Conservation (phyloP, 2,113 vertebrate species). For the Beaufortia kweichowensis region DNA sequence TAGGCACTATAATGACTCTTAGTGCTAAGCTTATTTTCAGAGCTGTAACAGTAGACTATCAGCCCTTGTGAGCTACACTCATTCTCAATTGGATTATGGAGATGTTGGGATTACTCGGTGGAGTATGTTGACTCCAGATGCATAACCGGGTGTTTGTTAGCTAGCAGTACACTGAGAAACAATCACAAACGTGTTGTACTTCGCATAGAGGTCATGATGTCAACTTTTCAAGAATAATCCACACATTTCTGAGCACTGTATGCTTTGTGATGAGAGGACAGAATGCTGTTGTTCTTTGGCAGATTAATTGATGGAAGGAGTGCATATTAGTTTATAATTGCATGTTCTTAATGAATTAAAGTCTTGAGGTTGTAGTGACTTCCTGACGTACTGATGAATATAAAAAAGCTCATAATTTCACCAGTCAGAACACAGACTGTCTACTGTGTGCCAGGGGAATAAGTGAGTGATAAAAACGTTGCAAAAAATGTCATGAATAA, state of each 20-base stretch:
- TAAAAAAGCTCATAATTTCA: conserved; percentile 85
- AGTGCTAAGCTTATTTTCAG: conserved; percentile 62
- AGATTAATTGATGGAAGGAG: too few species aligned
- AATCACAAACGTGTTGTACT: conserved; percentile 4
- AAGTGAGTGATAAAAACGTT: conserved; percentile 74
- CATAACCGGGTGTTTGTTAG: conserved; percentile 3
- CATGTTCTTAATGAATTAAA: too few species aligned
- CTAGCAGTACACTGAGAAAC: conserved; percentile 12
- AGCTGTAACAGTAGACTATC: conserved; percentile 37
- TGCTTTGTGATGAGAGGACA: too few species aligned
- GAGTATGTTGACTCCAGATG: background rate
- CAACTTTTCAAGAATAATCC: conserved; percentile 45
- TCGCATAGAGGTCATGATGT: conserved; percentile 1
- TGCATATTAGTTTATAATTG: too few species aligned
- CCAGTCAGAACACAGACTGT: conserved; percentile 76
- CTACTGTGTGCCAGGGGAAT: conserved; percentile 33
- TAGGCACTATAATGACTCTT: conserved; percentile 61
- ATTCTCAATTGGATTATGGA: conserved; percentile 49
- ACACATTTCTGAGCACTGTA: conserved; percentile 20
- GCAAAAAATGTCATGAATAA: conserved; percentile 88
- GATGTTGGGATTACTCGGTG: conserved; percentile 27
- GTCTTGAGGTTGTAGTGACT: conserved; percentile 69
- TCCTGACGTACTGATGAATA: conserved; percentile 87
- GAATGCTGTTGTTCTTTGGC: too few species aligned
- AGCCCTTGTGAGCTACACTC: conserved; percentile 29